Evolutionary conservation across 2,888 invertebrate species (phyloP), one percentile per base, ranked within the genome.

Genomic region (Zeuzera pyrina): DNA sequence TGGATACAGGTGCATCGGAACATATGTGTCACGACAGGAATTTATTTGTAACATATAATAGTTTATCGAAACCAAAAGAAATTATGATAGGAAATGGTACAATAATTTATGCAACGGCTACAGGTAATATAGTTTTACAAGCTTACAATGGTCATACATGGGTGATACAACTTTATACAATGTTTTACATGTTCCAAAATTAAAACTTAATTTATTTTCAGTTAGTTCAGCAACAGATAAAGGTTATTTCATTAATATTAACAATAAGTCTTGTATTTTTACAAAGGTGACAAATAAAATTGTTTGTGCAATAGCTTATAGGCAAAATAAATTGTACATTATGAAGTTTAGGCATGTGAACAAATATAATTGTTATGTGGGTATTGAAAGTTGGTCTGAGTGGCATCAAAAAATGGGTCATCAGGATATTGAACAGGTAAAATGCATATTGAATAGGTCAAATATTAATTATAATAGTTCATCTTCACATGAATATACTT

Each of bases 331-430:
- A 3, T n/a, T 23, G n/a, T n/a, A n/a, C n/a, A n/a, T n/a, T n/a
- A n/a, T n/a, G n/a, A n/a, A n/a, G n/a, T n/a, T n/a, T n/a, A n/a
- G 23, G 10, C 10, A 6, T n/a, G 10, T n/a, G 3, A 23, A n/a
- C 3, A n/a, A 3, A n/a, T 3, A 23, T 6, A n/a, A 7, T 23
- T 8, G n/a, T 7, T 23, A 10, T 23, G 23, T 23, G 3, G 23
- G 23, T 23, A 23, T 3, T 23, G 23, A 23, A 3, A 23, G 10
- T 23, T n/a, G 7, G n/a, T 23, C 10, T 7, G 23, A 23, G n/a
- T 23, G 23, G 23, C 23, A 23, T 23, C 3, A n/a, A n/a, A 23
- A 23, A 23, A 23, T 23, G 23, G 3, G 23, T n/a, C 23, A 23
- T 10, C 23, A 23, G 10, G 23, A 23, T 10, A 23, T 23, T 6